Conservation (phyloP, 1,140 invertebrate genomes). For the Anastatus disparis region DNA sequence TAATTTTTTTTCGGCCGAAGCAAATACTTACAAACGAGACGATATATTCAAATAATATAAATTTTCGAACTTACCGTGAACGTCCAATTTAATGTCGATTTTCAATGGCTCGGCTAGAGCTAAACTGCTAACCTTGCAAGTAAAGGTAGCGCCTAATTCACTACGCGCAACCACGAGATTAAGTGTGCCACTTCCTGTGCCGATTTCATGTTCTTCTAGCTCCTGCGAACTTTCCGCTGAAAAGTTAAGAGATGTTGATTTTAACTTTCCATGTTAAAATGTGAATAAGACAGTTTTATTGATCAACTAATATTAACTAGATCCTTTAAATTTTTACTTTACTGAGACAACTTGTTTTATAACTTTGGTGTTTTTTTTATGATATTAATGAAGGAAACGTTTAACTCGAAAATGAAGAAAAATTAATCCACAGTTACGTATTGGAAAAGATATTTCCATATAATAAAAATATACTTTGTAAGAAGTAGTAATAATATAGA, state of each 20-base stretch:
- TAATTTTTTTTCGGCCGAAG: neutral
- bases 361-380: too few relatives aligned
- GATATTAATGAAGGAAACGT: too few relatives aligned
- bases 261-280: neutral
- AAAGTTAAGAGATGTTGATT: conserved; percentile 41
- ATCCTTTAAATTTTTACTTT: neutral
- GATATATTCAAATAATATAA: neutral
- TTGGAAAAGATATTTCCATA: too few relatives aligned
- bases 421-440: too few relatives aligned
- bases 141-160: conserved; percentile 80
- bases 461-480: too few relatives aligned
- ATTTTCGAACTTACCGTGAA: conserved; percentile 79
- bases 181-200: conserved; percentile 72
- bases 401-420: too few relatives aligned
- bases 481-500: too few relatives aligned
- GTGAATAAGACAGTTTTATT: neutral
- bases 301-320: neutral
- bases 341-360: too few relatives aligned
- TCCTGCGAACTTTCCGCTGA: conserved; percentile 58
- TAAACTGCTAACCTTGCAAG: conserved; percentile 80
- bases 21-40: neutral
- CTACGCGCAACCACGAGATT: conserved; percentile 77
- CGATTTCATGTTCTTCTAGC: conserved; percentile 69
- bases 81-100: conserved; percentile 76
- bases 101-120: conserved; percentile 77